Conservation (phyloP, 2,113 vertebrate genomes). For the Lynx canadensis region DNA sequence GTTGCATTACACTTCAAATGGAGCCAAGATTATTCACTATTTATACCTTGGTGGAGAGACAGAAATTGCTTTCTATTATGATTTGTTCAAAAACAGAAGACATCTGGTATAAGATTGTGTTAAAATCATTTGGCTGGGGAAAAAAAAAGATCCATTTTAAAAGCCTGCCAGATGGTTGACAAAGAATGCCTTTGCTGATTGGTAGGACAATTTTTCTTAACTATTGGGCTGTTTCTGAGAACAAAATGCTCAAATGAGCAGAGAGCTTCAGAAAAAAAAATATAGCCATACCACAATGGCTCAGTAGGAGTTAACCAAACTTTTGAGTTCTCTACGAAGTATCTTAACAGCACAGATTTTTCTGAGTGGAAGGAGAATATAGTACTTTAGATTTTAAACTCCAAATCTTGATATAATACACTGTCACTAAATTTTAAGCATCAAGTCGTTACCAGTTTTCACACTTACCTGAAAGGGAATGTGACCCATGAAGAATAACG, state of each 20-base stretch:
- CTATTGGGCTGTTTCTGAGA: not conserved
- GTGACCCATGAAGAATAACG: not conserved
- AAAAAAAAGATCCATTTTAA: not conserved
- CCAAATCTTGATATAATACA: not conserved
- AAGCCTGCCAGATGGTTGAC: conserved; percentile 4
- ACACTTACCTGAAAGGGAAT: not conserved
- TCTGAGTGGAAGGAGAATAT: not conserved
- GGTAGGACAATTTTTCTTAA: conserved; percentile 33
- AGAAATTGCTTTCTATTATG: conserved; percentile 52
- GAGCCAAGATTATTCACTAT: conserved; percentile 27
- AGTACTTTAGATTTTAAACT: not conserved
- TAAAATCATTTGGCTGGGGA: conserved; percentile 63
- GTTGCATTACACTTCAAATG: not conserved
- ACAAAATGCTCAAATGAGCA: conserved; percentile 13
- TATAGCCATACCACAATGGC: not conserved
- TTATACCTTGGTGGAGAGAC: conserved; percentile 41
- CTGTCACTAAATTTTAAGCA: not conserved
- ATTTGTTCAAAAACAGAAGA: conserved; percentile 72
- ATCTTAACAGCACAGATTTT: not conserved
- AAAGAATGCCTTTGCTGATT: conserved; percentile 63
- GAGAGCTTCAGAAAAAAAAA: not conserved
- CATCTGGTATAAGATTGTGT: conserved; percentile 27
- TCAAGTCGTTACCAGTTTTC: not conserved
- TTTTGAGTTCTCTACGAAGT: not conserved
- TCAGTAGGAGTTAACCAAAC: not conserved